Conservation (phyloP, 2,888 invertebrate species). For the Scaptomyza caliginosa region DNA sequence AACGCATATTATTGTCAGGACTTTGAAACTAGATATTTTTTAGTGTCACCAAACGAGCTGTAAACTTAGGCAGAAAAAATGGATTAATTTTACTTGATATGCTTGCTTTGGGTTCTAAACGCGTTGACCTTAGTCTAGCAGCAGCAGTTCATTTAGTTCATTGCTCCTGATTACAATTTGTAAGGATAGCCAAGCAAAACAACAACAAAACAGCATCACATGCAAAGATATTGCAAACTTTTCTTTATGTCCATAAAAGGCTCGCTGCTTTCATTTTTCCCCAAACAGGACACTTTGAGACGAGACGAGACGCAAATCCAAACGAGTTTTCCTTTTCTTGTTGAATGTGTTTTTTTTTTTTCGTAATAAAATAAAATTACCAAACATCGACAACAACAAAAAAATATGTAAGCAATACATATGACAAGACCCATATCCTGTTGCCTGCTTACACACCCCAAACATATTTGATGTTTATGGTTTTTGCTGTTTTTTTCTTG, state of each 20-base stretch:
- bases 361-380: slow-evolving; percentile 65
- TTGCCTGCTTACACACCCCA: not conserved
- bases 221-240: slow-evolving; percentile 50
- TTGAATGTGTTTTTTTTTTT: not conserved
- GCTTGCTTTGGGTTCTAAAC: slow-evolving; percentile 37
- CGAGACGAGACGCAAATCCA: slow-evolving; percentile 11
- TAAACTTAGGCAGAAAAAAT: not conserved
- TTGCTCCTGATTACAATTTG: slow-evolving; percentile 47
- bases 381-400: slow-evolving; percentile 46
- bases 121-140: slow-evolving; percentile 13
- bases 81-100: slow-evolving; percentile 21
- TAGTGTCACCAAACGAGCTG: not conserved
- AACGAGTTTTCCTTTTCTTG: slow-evolving; percentile 14
- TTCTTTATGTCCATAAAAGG: slow-evolving; percentile 43
- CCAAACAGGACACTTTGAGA: slow-evolving; percentile 14
- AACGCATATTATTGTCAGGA: not conserved
- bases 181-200: slow-evolving; percentile 18
- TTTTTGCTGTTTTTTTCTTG: slow-evolving; percentile 10
- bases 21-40: not conserved
- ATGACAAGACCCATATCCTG: slow-evolving; percentile 6
- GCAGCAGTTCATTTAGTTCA: slow-evolving; percentile 43
- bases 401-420: slow-evolving; percentile 41
- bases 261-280: slow-evolving; percentile 25
- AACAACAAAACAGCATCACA: slow-evolving; percentile 13
- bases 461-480: slow-evolving; percentile 52